Evolutionary conservation across 2,888 invertebrate species (phyloP).

Genomic region (Liposcelis brunnea): DNA sequence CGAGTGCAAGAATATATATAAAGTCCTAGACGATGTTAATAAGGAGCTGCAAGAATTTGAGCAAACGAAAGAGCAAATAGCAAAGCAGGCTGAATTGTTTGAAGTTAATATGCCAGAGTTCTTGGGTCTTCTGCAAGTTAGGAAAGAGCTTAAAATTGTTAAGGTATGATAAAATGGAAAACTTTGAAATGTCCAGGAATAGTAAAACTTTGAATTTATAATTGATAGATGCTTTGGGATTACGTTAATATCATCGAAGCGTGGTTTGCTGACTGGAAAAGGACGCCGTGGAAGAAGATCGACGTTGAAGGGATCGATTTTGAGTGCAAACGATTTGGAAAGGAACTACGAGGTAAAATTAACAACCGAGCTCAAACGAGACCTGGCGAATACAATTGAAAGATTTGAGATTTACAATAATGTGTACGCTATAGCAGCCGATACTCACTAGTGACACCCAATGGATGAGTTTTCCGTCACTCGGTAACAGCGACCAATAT

Average conservation of each 20-base stretch:
- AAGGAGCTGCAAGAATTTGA: constrained; percentile 48
- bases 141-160: constrained; percentile 55
- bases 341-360: constrained; percentile 57
- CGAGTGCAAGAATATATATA: constrained; percentile 48
- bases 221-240: constrained; percentile 64
- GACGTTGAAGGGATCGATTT: constrained; percentile 90
- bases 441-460: no score
- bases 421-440: no score
- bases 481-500: no score
- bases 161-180: constrained; percentile 36
- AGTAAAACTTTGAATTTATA: no score
- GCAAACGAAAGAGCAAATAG: constrained; percentile 42
- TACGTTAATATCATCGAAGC: constrained; percentile 64
- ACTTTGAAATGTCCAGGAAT: no score
- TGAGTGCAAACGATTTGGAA: constrained; percentile 82
- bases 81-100: constrained; percentile 62
- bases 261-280: constrained; percentile 82
- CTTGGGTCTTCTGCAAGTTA: constrained; percentile 51
- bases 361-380: no score
- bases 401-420: no score
- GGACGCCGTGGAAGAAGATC: constrained; percentile 82
- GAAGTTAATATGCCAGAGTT: constrained; percentile 75
- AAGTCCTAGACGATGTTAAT: constrained; percentile 49
- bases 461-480: no score
- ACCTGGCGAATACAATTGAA: no score